Evolutionary conservation across 2,888 invertebrate genomes (phyloP), one percentile per base, ranked within the genome.

Genomic region (Eupithecia insigniata): DNA sequence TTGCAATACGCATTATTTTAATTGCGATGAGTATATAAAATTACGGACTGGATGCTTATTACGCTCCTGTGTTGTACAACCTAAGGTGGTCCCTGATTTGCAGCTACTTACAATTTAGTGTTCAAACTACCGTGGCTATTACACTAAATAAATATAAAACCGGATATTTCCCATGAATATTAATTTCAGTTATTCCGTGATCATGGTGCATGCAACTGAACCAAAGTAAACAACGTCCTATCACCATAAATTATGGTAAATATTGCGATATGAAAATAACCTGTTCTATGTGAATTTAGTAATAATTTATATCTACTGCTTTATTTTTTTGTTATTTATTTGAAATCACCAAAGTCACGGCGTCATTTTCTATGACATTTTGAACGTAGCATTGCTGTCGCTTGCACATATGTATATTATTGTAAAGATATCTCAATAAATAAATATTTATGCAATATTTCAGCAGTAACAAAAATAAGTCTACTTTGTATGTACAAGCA

Each of bases 1-100:
- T 55, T 55, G 12, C 12, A 55, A 51, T 51, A 51, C 12, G 55
- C 26, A 5, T 55, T 55, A 22, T 8, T 60, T 30, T 60, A 60
- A 60, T 60, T 30, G 30, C 18, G 60, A 60, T 60, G 30, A 30
- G 28, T 43, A 43, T 70, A 55, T 67, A n/a, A 71, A 71, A 62
- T 55, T 46, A 67, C 70, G 51, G 12, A n/a, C n/a, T 14, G 18
- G 2, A 65, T 65, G 28, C 10, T 26, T 65, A 26, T 8, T 18
- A 65, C 10, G 18, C 43, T 18, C 65, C 65, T 43, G 43, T 39
- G 12, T n/a, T 67, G 67, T 62, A 30, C 64, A 55, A 67, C 55
- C 14, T 58, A 34, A 34, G 71, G 71, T 68, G 65, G 71, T 72
- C 71, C 68, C 68, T 60, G 60, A 60, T 60, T 8, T 18, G 5